These are phyloP conservation scores for Myathropa florea DNA, from an alignment of 2,888 invertebrate species.

Conservation along the genomic window DNA sequence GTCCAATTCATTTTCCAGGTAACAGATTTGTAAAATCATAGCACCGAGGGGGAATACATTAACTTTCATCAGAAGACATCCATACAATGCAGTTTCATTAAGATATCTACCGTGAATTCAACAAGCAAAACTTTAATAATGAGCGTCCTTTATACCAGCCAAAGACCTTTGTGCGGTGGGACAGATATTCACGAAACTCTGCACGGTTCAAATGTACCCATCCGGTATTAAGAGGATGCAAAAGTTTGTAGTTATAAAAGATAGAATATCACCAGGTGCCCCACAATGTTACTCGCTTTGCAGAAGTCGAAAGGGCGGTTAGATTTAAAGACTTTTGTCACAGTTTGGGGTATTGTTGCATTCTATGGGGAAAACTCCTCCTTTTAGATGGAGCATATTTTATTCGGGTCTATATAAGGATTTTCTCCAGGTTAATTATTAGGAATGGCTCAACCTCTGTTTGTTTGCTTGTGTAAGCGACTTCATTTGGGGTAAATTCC, in stretches of 20 bases:
- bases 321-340: conserved; percentile 34
- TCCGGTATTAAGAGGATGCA: neutral
- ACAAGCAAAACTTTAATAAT: conserved; percentile 54
- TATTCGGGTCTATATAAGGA: neutral
- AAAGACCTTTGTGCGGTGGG: conserved; percentile 1
- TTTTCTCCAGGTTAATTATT: neutral
- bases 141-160: conserved; percentile 14
- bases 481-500: neutral
- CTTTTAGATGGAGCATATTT: neutral
- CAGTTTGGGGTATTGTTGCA: conserved; percentile 7
- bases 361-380: neutral
- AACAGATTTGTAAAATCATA: neutral
- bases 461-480: conserved; percentile 9
- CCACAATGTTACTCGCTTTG: neutral
- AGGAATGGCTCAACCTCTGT: neutral
- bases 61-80: conserved; percentile 21
- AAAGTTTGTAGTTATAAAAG: conserved; percentile 12
- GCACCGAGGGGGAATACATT: neutral
- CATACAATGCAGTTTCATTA: conserved; percentile 45
- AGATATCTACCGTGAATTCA: neutral
- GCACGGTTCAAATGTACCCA: neutral
- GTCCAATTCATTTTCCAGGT: neutral
- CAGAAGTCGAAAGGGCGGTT: neutral
- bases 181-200: neutral
- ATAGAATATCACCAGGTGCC: conserved; percentile 32